phyloP scores from a whole-genome alignment of 2,888 invertebrate genomes.

The Ceratothoa steindachneri region DNA sequence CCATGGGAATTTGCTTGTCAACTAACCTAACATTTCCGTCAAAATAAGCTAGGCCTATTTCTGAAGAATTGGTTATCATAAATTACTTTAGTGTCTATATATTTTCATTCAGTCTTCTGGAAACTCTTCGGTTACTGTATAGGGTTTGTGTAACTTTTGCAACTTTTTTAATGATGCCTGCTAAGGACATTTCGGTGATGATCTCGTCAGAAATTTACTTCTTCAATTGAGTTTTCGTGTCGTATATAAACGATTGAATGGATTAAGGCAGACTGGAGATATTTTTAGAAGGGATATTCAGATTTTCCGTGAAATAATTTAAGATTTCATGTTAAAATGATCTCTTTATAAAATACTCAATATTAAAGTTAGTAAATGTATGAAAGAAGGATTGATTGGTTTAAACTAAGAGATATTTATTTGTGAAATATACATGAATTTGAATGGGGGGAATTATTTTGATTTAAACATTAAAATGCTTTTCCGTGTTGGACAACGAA shows the following conservation, averaged over 20 bases:
- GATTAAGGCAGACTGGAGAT: not conserved
- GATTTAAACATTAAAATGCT: not conserved
- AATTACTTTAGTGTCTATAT: not conserved
- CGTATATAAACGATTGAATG: not conserved
- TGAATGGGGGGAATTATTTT: not conserved
- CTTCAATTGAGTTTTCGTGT: not conserved
- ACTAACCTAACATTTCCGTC: not conserved
- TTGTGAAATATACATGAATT: not conserved
- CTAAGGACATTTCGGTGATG: not conserved
- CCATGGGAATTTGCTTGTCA: not conserved
- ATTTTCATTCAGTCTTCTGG: not conserved
- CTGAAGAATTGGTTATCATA: not conserved
- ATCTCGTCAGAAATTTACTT: not conserved
- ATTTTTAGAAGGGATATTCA: not conserved
- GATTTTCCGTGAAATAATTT: not conserved
- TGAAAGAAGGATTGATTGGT: not conserved
- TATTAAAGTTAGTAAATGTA: not conserved
- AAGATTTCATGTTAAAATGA: not conserved
- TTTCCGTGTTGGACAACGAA: not conserved
- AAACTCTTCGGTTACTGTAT: not conserved
- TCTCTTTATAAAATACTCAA: not conserved
- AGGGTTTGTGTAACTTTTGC: not conserved
- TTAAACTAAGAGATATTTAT: not conserved
- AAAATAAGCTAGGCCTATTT: not conserved
- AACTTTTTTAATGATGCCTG: not conserved